Conservation (phyloP, 2,888 invertebrate species). For the Erynnis tages region DNA sequence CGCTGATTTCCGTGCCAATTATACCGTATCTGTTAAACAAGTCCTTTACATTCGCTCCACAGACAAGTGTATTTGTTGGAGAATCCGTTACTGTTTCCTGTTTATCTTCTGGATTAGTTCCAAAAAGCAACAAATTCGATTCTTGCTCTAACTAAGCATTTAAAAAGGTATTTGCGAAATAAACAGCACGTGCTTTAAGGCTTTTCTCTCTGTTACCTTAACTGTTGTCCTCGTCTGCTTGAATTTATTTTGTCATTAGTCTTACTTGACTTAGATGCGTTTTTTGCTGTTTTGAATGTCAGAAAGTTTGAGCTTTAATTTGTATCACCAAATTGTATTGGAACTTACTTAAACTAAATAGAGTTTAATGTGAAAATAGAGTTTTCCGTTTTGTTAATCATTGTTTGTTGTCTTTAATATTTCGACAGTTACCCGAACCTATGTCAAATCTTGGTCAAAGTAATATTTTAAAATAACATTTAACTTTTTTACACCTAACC, state of each 20-base stretch:
- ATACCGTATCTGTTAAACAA: slow-evolving; percentile 4
- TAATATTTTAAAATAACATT: no score
- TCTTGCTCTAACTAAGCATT: slow-evolving; percentile 22
- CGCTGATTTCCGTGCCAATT: slow-evolving; percentile 3
- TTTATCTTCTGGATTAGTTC: slow-evolving; percentile 27
- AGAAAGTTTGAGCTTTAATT: no score
- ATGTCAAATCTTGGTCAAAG: no score
- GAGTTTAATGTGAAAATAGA: no score
- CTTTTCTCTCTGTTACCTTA: not conserved
- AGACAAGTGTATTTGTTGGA: slow-evolving; percentile 13
- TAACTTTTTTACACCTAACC: no score
- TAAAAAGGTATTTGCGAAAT: slow-evolving; percentile 20
- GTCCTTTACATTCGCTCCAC: slow-evolving; percentile 9
- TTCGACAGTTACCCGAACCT: no score
- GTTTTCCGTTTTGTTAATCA: no score
- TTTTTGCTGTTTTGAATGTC: no score
- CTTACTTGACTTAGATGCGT: no score
- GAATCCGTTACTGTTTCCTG: slow-evolving; percentile 22
- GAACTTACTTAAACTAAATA: no score
- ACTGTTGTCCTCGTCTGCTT: not conserved
- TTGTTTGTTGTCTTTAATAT: no score
- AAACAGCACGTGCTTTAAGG: slow-evolving; percentile 7
- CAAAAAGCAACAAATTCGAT: slow-evolving; percentile 26
- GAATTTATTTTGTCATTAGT: not conserved
- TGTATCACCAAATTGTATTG: no score